phyloP scores from a whole-genome alignment of 2,797 vertebrate genomes.

The Bucorvus abyssinicus region DNA sequence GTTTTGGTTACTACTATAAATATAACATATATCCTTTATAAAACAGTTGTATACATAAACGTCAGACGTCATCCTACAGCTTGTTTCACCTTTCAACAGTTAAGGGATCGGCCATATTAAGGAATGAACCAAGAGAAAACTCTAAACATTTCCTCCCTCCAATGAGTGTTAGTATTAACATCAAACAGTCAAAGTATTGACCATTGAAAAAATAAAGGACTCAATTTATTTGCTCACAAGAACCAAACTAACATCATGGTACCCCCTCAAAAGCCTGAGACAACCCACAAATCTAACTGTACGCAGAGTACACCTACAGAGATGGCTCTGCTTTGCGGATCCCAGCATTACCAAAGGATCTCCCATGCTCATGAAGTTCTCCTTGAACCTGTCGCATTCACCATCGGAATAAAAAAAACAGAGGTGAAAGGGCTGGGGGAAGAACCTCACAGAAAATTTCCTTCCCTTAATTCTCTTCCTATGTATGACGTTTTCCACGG shows the following conservation, averaged over 20 bases:
- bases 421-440: background rate
- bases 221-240: background rate
- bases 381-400: background rate
- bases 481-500: background rate
- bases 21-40: background rate
- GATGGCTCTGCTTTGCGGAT: rapidly evolving
- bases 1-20: background rate
- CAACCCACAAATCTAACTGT: background rate
- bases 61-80: background rate
- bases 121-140: background rate
- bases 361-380: background rate
- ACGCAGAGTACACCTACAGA: background rate
- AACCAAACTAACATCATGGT: background rate
- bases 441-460: background rate
- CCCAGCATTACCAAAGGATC: background rate
- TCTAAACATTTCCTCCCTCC: background rate
- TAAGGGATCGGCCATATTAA: background rate
- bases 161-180: background rate
- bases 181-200: background rate
- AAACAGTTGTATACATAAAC: background rate
- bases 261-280: background rate
- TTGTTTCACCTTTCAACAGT: background rate
- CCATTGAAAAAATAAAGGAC: background rate
- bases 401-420: background rate
- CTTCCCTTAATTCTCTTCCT: background rate